Base-by-base conservation (phyloP, 2,113 vertebrate species). In the Collichthys lucidus region DNA sequence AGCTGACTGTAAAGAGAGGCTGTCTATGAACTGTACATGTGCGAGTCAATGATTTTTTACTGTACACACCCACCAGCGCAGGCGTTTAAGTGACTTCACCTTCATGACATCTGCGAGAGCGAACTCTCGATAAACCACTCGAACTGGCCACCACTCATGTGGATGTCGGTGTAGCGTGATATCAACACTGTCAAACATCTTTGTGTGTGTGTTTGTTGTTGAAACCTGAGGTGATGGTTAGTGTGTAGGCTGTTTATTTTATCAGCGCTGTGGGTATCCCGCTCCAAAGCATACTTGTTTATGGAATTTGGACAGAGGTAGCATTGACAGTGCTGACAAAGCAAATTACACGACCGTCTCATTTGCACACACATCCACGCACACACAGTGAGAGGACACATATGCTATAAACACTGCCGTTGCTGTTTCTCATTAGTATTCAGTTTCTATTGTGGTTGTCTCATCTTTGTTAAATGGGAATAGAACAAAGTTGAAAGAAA, bases 121-220 rank as follows among this genome's bases (percentile, higher is more conserved):
- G 52, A 90, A 81, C 52, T 84, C 1, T 75, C 17, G 10, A 16
- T 53, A 65, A 86, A 83, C 35, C 62, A 15, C 59, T 64, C 0
- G 57, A 61, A 35, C 22, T 19, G 60, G 50, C 35, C 52, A 55
- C 57, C 11, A 5, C 64, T 79, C n/a, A 0, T 29, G 62, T 70
- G 63, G 56, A 78, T 59, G 67, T 56, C 44, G 11, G 56, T 47
- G 64, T 83, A 79, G 78, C 72, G 22, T 70, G 60, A 44, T 19
- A 52, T 88, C 81, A 86, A 61, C 83, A 78, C 29, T 61, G 82
- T 81, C 85, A 87, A 86, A 85, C 73, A 82, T 78, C 56, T 74
- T 64, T 68, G 29, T 60, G 53, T 49, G 40, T 20, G 79, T 63
- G 82, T 85, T 65, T 80, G 66, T 46, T 74, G 66, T 24, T 47